Evolutionary conservation across 1,140 invertebrate genomes (phyloP).

Genomic region (Marisa cornuarietis): DNA sequence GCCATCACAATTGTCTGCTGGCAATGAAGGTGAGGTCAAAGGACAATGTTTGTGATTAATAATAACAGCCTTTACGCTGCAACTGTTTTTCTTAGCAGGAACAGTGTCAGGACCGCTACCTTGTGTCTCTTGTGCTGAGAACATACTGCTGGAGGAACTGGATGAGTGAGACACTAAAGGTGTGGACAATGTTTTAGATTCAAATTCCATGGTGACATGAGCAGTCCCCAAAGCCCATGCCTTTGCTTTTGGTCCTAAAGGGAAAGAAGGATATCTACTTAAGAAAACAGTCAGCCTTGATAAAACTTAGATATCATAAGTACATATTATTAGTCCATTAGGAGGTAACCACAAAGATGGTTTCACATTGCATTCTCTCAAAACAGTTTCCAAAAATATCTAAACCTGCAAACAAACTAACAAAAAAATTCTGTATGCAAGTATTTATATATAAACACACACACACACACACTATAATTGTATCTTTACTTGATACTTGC

Average conservation of each 20-base stretch:
- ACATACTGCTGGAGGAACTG: neutral
- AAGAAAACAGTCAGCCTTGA: neutral
- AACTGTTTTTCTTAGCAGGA: neutral
- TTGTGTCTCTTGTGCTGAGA: neutral
- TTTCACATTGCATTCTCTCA: neutral
- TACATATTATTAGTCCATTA: neutral
- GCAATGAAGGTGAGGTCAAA: conserved; percentile 13
- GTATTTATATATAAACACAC: neutral
- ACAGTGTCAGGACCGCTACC: neutral
- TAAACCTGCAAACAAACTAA: neutral
- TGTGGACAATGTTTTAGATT: conserved; percentile 20
- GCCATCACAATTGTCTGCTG: neutral
- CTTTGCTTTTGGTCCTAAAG: conserved; percentile 42
- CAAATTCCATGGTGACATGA: conserved; percentile 40
- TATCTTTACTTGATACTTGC: too few relatives aligned
- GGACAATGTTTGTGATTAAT: conserved; percentile 42
- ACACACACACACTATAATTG: neutral
- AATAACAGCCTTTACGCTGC: conserved; percentile 38
- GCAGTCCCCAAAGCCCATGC: conserved; percentile 20
- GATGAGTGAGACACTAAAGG: conserved; percentile 4
- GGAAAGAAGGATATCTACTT: conserved; percentile 1
- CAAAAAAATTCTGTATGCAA: neutral
- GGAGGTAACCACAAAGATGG: neutral
- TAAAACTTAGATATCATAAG: neutral
- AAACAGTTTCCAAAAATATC: neutral